Base-by-base conservation (phyloP, 2,797 vertebrate species). In the Labeo calbasu region DNA sequence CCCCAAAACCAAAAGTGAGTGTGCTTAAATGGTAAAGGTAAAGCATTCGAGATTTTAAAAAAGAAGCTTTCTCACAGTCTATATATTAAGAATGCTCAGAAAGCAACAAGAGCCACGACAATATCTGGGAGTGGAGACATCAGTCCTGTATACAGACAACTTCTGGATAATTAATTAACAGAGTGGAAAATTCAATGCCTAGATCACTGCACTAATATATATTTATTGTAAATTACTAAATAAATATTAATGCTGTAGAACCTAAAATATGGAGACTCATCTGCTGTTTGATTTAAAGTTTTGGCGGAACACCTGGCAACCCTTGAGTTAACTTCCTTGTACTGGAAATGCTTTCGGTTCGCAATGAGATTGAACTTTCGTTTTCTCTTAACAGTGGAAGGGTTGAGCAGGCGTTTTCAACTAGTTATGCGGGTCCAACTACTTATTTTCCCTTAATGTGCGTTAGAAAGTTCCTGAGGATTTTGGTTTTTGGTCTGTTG, bases 341-440 rank as follows among this genome's bases (percentile, higher is more conserved):
- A 6, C 3, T 19, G 6, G 46, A 81, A 65, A 75, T 75, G 71
- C 71, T 75, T 65, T 82, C 81, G 71, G 6, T 82, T 82, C n/a
- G 25, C 2, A 1, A 0, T 50, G 10, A 61, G n/a, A 1, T n/a
- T 9, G 5, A 61, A 28, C 43, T 83, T 83, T 77, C 65, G 17
- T 57, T 83, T 77, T 77, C 65, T 59, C 0, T 59, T 77, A 6
- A 43, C 1, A 23, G 14, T 17, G 5, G 48, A 17, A 65, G 28
- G 13, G 40, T 43, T 53, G 2, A 66, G 71, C 5, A 53, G 43
- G 25, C 7, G 25, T 53, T 43, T 53, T 65, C 28, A 4, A 25
- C 53, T 61, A 9, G 40, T 48, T 9, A 21, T 10, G n/a, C 17
- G 7, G 12, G 1, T 65, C 17, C 61, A 32, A 17, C 61, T 32